These are phyloP conservation scores for Cynocephalus volans DNA, from an alignment of 2,113 vertebrate genomes.

Conservation along the genomic window DNA sequence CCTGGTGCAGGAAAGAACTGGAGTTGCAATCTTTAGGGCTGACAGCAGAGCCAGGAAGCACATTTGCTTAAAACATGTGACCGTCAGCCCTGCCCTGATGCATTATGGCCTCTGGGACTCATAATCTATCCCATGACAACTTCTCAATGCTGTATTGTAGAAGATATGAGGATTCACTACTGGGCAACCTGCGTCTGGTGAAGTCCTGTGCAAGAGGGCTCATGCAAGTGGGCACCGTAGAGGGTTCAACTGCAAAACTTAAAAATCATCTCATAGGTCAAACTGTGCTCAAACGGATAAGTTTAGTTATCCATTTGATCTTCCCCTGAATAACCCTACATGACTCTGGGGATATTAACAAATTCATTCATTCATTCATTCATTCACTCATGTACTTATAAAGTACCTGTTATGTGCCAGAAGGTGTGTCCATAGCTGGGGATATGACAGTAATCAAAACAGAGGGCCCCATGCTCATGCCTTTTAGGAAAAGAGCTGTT, in stretches of 20 bases:
- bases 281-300: neutral
- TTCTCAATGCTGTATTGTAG: neutral
- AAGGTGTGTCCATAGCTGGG: neutral
- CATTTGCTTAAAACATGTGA: neutral
- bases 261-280: conserved; percentile 12
- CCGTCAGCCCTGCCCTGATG: neutral
- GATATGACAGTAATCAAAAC: neutral
- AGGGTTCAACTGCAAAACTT: neutral
- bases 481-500: neutral
- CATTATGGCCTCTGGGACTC: neutral
- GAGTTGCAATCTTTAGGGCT: neutral
- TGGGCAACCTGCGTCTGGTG: neutral
- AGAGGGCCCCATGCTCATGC: neutral
- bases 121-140: neutral
- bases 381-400: neutral
- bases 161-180: neutral
- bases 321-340: neutral
- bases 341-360: neutral
- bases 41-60: neutral
- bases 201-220: neutral
- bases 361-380: neutral
- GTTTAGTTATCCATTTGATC: neutral
- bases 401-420: neutral
- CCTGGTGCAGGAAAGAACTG: neutral
- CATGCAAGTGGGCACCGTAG: too few relatives aligned